phyloP scores from a whole-genome alignment of 2,888 invertebrate species.

The Liodrosophila aerea region DNA sequence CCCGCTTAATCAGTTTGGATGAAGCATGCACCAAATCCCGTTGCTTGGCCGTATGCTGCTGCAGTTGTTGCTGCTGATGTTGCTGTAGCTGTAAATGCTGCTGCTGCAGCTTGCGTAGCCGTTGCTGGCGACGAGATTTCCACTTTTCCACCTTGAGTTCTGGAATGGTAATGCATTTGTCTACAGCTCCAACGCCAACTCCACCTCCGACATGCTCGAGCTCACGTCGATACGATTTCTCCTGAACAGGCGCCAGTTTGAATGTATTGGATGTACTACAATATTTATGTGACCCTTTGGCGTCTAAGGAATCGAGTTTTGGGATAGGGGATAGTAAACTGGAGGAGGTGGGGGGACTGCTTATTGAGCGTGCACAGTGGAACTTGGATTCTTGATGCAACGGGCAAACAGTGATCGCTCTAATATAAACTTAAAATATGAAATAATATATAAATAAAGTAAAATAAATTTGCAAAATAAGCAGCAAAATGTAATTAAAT shows the following conservation, averaged over 20 bases:
- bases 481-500: too few relatives aligned
- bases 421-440: too few relatives aligned
- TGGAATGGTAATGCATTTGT: constrained; percentile 42
- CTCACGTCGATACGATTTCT: constrained; percentile 23
- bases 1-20: neutral
- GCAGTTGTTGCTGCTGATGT: neutral
- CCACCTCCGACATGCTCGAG: constrained; percentile 13
- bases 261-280: too few relatives aligned
- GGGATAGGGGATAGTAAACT: too few relatives aligned
- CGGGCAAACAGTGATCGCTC: too few relatives aligned
- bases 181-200: constrained; percentile 20
- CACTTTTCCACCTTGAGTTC: constrained; percentile 46
- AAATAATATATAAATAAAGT: too few relatives aligned
- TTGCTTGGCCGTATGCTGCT: neutral
- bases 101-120: constrained; percentile 10
- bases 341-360: too few relatives aligned
- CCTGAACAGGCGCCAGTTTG: constrained; percentile 46
- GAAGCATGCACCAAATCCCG: constrained; percentile 5
- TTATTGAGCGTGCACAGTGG: too few relatives aligned
- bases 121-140: constrained; percentile 27
- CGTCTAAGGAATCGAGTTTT: too few relatives aligned
- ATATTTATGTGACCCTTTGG: too few relatives aligned
- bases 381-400: too few relatives aligned
- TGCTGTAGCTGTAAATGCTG: neutral
- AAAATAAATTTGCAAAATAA: too few relatives aligned